Conservation (phyloP, 2,797 vertebrate species). For the Hoplostethus atlanticus region DNA sequence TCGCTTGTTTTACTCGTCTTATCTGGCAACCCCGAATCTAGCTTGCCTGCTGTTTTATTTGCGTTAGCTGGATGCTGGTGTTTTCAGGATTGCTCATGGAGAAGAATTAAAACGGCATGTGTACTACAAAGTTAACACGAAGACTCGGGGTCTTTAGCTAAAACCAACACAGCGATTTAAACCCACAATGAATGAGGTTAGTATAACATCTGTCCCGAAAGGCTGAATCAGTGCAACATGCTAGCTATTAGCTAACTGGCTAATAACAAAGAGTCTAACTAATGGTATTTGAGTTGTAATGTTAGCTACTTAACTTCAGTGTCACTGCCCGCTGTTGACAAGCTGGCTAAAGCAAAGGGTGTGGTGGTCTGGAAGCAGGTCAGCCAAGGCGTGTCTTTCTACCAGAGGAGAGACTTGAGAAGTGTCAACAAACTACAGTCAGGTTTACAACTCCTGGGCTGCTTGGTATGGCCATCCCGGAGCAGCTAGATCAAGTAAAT, state of each 20-base stretch:
- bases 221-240: background rate
- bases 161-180: background rate
- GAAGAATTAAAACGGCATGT: background rate
- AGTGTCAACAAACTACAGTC: no score
- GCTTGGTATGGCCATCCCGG: no score
- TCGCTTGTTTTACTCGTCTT: background rate
- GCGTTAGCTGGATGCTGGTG: background rate
- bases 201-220: background rate
- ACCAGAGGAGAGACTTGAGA: no score
- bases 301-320: background rate
- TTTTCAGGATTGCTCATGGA: background rate
- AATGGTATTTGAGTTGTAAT: background rate
- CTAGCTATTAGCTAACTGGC: conserved; percentile 1
- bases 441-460: no score
- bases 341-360: no score
- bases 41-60: no score
- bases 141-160: background rate
- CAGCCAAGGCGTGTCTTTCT: no score
- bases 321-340: no score
- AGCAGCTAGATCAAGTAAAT: no score
- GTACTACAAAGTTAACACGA: background rate
- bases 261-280: background rate
- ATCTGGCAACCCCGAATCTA: conserved; percentile 6
- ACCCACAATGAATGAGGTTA: conserved; percentile 9
- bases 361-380: no score